Base-by-base conservation (phyloP, 2,797 vertebrate species). In the Chromobotia macracanthus region DNA sequence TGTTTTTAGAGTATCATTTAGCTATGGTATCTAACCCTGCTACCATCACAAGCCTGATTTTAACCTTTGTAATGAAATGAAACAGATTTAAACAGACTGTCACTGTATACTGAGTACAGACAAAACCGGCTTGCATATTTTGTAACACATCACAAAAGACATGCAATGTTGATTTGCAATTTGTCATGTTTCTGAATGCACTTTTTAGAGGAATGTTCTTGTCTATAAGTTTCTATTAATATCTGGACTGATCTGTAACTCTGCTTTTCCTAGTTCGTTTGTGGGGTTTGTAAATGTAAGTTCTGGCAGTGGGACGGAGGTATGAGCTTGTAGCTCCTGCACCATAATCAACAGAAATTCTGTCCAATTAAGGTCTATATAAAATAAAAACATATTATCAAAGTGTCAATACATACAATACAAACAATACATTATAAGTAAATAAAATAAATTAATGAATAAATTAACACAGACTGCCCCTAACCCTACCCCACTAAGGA, bases 111-210 rank as follows among this genome's bases (percentile, higher is more conserved):
- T 92, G 94, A 94, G 95, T 94, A 93, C 95, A 95, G 94, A 94
- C 94, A 95, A 93, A 95, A 94, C 94, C 95, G 95, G 92, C 93
- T 94, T 94, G 92, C 92, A 92, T 93, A 94, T 94, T 94, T 94
- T 94, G 91, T 94, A 94, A 93, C 91, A 91, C 91, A 90, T 63
- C 90, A 89, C 92, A 89, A 86, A 81, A 71, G 88, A 38, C 35
- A 97, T 96, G n/a, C n/a, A n/a, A n/a, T n/a, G 96, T 96, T 95
- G 93, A 95, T 91, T 95, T 96, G 95, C 95, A 94, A 96, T 96
- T 94, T 97, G 95, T 96, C 97, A 96, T 94, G 95, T 97, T 97
- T 97, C 95, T 94, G 95, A 92, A 95, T 97, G 96, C 96, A 97
- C 96, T 98, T 97, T 94, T 97, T 95, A 95, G 95, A 95, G 92